phyloP scores from a whole-genome alignment of 2,113 vertebrate genomes.

The Ammodytes dubius region DNA sequence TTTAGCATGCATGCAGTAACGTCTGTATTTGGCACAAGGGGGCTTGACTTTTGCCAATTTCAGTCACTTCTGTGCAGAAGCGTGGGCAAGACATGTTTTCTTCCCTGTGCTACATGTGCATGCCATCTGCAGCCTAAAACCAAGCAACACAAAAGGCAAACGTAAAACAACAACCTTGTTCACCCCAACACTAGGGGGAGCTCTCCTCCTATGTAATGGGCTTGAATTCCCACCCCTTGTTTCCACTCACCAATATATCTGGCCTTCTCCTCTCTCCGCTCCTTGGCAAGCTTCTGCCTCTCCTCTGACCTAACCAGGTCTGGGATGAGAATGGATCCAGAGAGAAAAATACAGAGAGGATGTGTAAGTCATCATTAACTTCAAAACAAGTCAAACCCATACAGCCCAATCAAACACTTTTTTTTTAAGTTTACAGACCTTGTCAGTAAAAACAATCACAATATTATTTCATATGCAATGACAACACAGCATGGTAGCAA shows the following conservation, averaged over 20 bases:
- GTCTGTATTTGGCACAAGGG: conserved; percentile 25
- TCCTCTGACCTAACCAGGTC: conserved; percentile 92
- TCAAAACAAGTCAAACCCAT: neutral
- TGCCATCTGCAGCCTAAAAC: conserved; percentile 32
- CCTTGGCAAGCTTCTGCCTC: conserved; percentile 93
- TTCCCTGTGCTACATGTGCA: conserved; percentile 18
- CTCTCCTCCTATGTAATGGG: conserved; percentile 30
- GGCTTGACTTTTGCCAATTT: conserved; percentile 24
- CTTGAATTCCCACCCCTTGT: neutral
- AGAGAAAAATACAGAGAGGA: neutral
- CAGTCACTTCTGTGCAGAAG: neutral
- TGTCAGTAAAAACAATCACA: neutral
- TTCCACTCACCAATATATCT: conserved; percentile 93
- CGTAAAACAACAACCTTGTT: neutral
- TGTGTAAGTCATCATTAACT: neutral
- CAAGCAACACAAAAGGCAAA: neutral
- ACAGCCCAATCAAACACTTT: neutral
- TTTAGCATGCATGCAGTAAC: conserved; percentile 41
- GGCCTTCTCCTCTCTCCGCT: conserved; percentile 93
- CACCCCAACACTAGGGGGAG: conserved; percentile 78
- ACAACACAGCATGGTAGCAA: neutral
- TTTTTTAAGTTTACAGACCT: neutral
- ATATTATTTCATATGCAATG: neutral
- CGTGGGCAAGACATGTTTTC: conserved; percentile 18
- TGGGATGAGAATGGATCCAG: conserved; percentile 60